Conservation (phyloP, 2,888 invertebrate genomes). For the Archips crataeganus region DNA sequence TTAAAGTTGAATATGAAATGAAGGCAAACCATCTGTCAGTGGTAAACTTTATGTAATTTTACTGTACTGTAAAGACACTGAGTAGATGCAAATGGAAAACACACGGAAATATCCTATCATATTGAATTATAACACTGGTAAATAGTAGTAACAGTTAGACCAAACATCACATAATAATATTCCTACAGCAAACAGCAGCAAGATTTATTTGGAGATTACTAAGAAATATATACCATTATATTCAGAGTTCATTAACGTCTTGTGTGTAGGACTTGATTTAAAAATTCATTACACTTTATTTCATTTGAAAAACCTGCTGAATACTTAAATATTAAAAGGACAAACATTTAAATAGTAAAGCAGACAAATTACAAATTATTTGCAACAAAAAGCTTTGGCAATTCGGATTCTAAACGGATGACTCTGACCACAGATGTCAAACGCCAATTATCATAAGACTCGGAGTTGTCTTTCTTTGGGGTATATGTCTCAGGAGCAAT, state of each 20-base stretch:
- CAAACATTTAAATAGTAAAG: not conserved
- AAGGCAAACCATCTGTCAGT: too few species aligned
- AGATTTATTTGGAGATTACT: not conserved
- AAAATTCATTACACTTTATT: not conserved
- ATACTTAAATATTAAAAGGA: not conserved
- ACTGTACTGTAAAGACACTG: not conserved
- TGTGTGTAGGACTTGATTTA: not conserved
- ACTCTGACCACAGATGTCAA: conserved; percentile 89
- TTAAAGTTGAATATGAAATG: too few species aligned
- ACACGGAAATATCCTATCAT: not conserved
- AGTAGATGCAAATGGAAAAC: not conserved
- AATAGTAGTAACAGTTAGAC: not conserved
- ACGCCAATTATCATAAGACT: conserved; percentile 82
- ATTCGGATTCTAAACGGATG: conserved; percentile 89
- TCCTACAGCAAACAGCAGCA: not conserved
- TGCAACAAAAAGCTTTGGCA: conserved; percentile 88
- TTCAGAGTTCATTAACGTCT: not conserved
- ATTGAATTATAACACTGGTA: not conserved
- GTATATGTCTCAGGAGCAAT: conserved; percentile 71
- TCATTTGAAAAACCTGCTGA: not conserved
- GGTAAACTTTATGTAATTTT: too few species aligned
- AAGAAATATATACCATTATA: not conserved
- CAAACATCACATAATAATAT: not conserved
- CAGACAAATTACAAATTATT: conserved; percentile 52
- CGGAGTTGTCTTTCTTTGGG: conserved; percentile 67